A percentile compares a stretch with the other conserved stretches of the same genome.
Evolutionary conservation across 2,797 vertebrate genomes (phyloP).

Genomic region (Girardinus metallicus): DNA sequence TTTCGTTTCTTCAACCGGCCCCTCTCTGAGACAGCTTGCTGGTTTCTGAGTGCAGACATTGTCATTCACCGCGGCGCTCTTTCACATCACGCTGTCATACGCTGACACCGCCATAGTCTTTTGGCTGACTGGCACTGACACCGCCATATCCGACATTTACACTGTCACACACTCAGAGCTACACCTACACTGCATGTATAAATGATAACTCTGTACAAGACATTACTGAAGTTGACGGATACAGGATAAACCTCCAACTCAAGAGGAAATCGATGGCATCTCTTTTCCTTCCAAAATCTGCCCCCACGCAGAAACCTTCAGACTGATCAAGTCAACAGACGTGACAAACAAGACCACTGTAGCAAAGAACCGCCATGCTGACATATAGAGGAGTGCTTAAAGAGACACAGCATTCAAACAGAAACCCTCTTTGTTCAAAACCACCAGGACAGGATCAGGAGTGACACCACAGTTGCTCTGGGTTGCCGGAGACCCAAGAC

Average conservation of each 20-base stretch:
- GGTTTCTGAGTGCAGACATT: slow-evolving; percentile 59
- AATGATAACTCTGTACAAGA: slow-evolving; percentile 50
- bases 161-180: slow-evolving; percentile 28
- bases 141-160: slow-evolving; percentile 39
- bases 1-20: slow-evolving; percentile 2
- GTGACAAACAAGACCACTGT: slow-evolving; percentile 44
- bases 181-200: slow-evolving; percentile 50
- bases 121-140: slow-evolving; percentile 64
- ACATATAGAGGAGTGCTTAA: slow-evolving; percentile 34
- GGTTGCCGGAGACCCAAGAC: slow-evolving; percentile 40
- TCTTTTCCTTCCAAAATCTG: slow-evolving; percentile 13
- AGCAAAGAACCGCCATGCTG: slow-evolving; percentile 43
- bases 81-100: slow-evolving; percentile 64
- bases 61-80: slow-evolving; percentile 67
- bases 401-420: slow-evolving; percentile 35
- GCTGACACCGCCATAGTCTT: slow-evolving; percentile 48
- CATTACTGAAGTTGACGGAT: slow-evolving; percentile 48
- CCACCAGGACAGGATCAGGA: slow-evolving; percentile 39
- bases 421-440: slow-evolving; percentile 24
- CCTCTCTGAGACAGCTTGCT: slow-evolving; percentile 31
- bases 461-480: slow-evolving; percentile 23
- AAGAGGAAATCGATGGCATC: slow-evolving; percentile 14
- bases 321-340: slow-evolving; percentile 47
- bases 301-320: slow-evolving; percentile 14
- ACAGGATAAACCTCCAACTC: slow-evolving; percentile 35